Evolutionary conservation across 2,113 vertebrate genomes (phyloP).

Genomic region (Orcinus orca): DNA sequence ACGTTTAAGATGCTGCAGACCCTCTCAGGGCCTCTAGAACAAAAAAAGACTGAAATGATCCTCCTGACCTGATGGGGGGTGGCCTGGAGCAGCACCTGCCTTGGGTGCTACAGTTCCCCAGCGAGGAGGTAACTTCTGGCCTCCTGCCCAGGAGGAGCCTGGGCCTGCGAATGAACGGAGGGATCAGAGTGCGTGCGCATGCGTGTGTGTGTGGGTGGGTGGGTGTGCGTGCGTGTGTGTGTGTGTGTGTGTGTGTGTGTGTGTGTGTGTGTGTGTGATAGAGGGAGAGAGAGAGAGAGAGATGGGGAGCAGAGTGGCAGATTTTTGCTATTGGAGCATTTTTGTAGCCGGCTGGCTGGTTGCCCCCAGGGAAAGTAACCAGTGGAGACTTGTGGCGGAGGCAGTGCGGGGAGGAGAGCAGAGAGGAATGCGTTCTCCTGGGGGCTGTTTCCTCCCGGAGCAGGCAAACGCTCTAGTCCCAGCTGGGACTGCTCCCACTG

Average conservation of each 20-base stretch:
- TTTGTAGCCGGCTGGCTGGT: constrained; percentile 43
- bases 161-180: background rate
- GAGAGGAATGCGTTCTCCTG: constrained; percentile 52
- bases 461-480: constrained; percentile 62
- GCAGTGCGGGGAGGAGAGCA: background rate
- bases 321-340: constrained; percentile 52
- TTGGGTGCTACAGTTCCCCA: background rate
- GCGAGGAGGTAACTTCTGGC: constrained; percentile 44
- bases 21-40: constrained; percentile 26
- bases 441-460: constrained; percentile 47
- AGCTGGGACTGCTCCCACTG: constrained; percentile 76
- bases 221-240: background rate
- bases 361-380: constrained; percentile 65
- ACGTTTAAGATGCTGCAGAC: background rate
- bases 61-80: background rate
- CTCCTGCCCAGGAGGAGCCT: background rate
- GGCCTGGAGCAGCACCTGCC: constrained; percentile 57
- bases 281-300: background rate
- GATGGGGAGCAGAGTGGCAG: background rate
- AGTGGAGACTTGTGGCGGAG: constrained; percentile 35
- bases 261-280: no score
- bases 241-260: no score
- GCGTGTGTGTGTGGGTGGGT: background rate
- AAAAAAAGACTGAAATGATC: constrained; percentile 17
- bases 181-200: background rate